Base-by-base conservation (phyloP, 2,797 vertebrate species). In the Chanos chanos region DNA sequence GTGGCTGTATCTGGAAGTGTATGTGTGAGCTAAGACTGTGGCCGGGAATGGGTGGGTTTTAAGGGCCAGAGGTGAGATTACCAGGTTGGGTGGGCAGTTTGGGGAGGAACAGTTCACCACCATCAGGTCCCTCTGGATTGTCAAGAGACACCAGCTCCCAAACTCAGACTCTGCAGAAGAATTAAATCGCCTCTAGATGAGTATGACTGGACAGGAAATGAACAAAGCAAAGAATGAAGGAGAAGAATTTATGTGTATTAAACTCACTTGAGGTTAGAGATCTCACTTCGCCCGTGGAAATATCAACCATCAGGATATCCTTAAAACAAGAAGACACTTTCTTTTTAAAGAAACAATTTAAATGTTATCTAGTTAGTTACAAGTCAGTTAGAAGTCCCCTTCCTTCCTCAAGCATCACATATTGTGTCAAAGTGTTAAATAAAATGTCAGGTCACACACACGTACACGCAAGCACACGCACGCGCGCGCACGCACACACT, bases 31-130 rank as follows among this genome's bases (percentile, higher is more conserved):
- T n/a, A n/a, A n/a, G n/a, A n/a, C n/a, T n/a, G n/a, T n/a, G n/a
- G n/a, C n/a, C n/a, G n/a, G n/a, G n/a, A n/a, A n/a, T n/a, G n/a
- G n/a, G n/a, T n/a, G n/a, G n/a, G n/a, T n/a, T n/a, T n/a, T n/a
- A n/a, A n/a, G n/a, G n/a, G n/a, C n/a, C n/a, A n/a, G n/a, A n/a
- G n/a, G n/a, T n/a, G n/a, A n/a, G n/a, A n/a, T 79, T 89, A 99
- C 97, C 92, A 99, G 83, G 22, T 75, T 81, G 1, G 93, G 90
- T 3, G 97, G 96, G 28, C 85, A 87, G 81, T 80, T 94, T 27
- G 96, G 96, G 1, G 93, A 94, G 21, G 92, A 97, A 76, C 91
- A 97, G 71, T 82, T 90, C 72, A 87, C 93, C 71, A 99, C 94
- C 87, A 98, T 85, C 61, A 98, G 81, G 77, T 99, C 91, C 58